A percentile compares a stretch with the other conserved stretches of the same genome.
phyloP scores from a whole-genome alignment of 2,113 vertebrate species.

The Cebidichthys violaceus region DNA sequence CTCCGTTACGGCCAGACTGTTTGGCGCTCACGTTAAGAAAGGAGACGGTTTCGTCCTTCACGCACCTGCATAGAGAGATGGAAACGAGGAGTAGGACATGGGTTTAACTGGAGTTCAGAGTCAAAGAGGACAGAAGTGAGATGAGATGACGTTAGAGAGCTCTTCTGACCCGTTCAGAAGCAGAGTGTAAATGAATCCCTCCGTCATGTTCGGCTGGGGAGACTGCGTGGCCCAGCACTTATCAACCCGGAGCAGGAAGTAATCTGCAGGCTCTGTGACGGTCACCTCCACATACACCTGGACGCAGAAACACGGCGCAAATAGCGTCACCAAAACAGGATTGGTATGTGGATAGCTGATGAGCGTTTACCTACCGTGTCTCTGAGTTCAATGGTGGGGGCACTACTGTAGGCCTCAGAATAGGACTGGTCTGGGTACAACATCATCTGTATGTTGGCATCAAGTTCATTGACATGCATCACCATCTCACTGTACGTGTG shows the following conservation, averaged over 20 bases:
- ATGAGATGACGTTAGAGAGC: background rate
- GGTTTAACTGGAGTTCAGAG: background rate
- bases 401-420: slow-evolving; percentile 47
- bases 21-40: slow-evolving; percentile 54
- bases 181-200: slow-evolving; percentile 65
- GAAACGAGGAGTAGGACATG: background rate
- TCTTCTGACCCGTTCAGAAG: slow-evolving; percentile 77
- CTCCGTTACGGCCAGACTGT: slow-evolving; percentile 58
- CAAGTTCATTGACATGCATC: slow-evolving; percentile 71
- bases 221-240: slow-evolving; percentile 82
- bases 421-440: slow-evolving; percentile 77
- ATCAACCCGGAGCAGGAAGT: slow-evolving; percentile 76
- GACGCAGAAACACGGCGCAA: background rate
- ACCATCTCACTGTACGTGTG: slow-evolving; percentile 57
- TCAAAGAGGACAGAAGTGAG: background rate
- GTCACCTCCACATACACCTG: slow-evolving; percentile 80
- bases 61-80: slow-evolving; percentile 64
- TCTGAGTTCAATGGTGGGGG: slow-evolving; percentile 77
- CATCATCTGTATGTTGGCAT: slow-evolving; percentile 76
- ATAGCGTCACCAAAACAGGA: background rate
- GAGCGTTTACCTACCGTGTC: slow-evolving; percentile 58
- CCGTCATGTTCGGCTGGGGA: slow-evolving; percentile 45
- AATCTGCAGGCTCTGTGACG: slow-evolving; percentile 72
- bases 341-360: too few species aligned
- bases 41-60: slow-evolving; percentile 66